Base-by-base conservation (phyloP, 1,140 invertebrate species). In the Latrodectus geometricus region DNA sequence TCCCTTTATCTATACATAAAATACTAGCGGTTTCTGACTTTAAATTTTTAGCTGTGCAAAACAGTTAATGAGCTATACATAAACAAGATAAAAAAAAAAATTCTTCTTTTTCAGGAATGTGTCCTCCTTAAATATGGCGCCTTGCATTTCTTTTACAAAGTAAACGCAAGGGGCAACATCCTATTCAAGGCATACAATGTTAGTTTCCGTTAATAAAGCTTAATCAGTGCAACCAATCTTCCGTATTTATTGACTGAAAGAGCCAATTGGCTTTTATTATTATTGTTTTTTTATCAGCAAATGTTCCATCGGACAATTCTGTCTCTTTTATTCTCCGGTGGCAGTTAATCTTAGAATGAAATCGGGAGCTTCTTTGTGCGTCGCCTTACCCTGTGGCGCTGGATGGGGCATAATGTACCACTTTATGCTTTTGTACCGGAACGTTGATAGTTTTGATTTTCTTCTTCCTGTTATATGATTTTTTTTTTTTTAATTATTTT, bases 201-300 rank as follows among this genome's bases (percentile, higher is more conserved):
- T 84, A 75, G 72, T 76, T 84, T 84, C 80, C 61, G 82, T 76
- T 84, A 84, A 84, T 84, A 84, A 84, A 73, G 56, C 73, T 84
- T 84, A 84, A 84, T 84, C 82, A 84, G 82, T 56, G 20, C 68
- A 20, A 70, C 82, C 68, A 84, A 84, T 84, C 82, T 84, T 61
- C 66, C 35, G 61, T 84, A 76, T 84, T 84, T 84, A 84, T 84
- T 75, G 82, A 54, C 56, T 68, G 17, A 65, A 84, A 84, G 73
- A 69, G 48, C 72, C 73, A 76, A 84, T 84, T 84, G 72, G 72
- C 68, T 84, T 84, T 84, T 17, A 14, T 61, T 61, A 61, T 84
- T 17, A 14, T 61, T 61, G 17, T 17, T 61, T 83, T 84, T 74
- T 70, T 72, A 54, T 48, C 72, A 48, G 73, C 61, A 84, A 84